Conservation (phyloP, 2,113 vertebrate genomes). For the Nerophis ophidion region DNA sequence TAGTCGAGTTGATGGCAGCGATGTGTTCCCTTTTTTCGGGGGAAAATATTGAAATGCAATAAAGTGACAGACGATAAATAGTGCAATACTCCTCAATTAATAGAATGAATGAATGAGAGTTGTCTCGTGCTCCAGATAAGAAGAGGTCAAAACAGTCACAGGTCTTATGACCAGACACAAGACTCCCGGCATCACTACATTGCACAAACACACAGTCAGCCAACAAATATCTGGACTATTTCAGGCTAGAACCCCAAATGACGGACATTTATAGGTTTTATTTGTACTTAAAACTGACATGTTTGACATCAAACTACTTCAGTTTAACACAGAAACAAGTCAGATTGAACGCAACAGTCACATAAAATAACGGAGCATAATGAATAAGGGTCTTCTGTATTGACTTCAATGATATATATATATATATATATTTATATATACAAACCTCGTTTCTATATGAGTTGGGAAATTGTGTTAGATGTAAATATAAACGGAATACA, state of each 20-base stretch:
- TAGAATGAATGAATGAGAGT: conserved; percentile 5
- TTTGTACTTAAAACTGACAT: too few relatives aligned
- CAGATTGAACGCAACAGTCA: too few relatives aligned
- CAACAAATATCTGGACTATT: conserved; percentile 8
- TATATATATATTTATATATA: too few relatives aligned
- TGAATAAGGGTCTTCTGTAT: background rate
- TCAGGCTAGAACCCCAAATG: too few relatives aligned
- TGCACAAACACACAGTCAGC: conserved; percentile 1
- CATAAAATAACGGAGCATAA: background rate
- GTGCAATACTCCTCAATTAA: conserved; percentile 1
- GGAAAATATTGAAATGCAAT: background rate
- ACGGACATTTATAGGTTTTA: too few relatives aligned
- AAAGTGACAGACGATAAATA: background rate
- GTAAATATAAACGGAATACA: too few relatives aligned
- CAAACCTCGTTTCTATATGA: too few relatives aligned
- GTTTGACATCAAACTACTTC: too few relatives aligned
- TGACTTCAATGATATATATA: conserved; percentile 17
- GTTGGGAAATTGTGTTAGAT: too few relatives aligned
- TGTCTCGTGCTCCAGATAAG: conserved; percentile 4
- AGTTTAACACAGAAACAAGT: too few relatives aligned
- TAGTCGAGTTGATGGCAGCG: background rate
- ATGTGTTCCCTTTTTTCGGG: background rate
- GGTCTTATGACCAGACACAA: conserved; percentile 46
- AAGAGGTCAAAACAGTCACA: background rate
- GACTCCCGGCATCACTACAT: conserved; percentile 27